A percentile compares a stretch with the other conserved stretches of the same genome.
These are phyloP conservation scores for Phyllostomus discolor DNA, from an alignment of 2,113 vertebrate species.

Conservation along the genomic window DNA sequence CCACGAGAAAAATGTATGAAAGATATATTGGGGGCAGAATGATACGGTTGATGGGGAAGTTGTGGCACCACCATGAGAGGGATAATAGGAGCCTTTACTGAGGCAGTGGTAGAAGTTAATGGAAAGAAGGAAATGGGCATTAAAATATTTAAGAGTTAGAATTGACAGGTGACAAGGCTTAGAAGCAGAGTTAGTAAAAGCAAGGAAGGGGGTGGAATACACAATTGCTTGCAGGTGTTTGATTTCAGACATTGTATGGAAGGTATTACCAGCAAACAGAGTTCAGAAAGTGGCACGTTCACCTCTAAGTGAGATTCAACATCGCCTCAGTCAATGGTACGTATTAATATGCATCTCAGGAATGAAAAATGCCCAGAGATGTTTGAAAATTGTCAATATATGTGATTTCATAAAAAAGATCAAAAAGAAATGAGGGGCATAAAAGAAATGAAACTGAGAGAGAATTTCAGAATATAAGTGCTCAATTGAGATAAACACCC, in stretches of 20 bases:
- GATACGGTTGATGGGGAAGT: neutral
- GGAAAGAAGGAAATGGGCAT: neutral
- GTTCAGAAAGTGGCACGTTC: neutral
- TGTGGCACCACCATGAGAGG: neutral
- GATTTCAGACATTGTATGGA: neutral
- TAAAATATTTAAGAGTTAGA: constrained; percentile 15
- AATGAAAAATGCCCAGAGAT: neutral
- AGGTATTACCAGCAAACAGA: neutral
- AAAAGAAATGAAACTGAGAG: neutral
- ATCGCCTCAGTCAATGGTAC: neutral
- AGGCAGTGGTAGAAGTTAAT: neutral
- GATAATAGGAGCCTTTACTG: neutral
- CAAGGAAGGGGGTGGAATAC: neutral
- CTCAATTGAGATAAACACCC: neutral
- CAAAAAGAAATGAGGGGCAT: neutral
- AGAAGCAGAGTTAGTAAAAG: neutral
- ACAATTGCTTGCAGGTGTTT: neutral
- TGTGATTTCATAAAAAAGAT: neutral
- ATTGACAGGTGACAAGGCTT: neutral
- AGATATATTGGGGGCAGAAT: neutral
- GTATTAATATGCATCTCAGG: neutral
- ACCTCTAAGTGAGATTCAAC: neutral
- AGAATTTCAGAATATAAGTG: neutral
- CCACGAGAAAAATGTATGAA: neutral
- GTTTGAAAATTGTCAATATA: neutral